A percentile compares a stretch with the other conserved stretches of the same genome.
phyloP scores from a whole-genome alignment of 2,113 vertebrate species.

The Periophthalmus modestus region DNA sequence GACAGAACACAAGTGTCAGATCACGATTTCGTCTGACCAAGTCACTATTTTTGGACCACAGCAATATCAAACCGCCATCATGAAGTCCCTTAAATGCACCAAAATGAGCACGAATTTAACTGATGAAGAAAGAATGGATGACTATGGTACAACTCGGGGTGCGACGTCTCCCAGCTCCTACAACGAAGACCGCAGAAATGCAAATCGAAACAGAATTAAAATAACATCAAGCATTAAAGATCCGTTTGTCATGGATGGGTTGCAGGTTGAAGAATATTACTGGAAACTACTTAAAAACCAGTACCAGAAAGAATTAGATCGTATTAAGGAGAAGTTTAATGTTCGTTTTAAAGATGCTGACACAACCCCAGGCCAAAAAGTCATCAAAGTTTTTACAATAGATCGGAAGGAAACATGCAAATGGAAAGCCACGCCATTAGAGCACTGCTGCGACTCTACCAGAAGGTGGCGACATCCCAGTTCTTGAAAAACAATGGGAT shows the following conservation, averaged over 20 bases:
- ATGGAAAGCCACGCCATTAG: constrained; percentile 61
- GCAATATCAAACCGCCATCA: not conserved
- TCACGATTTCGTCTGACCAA: constrained; percentile 34
- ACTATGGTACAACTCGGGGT: too few relatives aligned
- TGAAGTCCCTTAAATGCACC: not conserved
- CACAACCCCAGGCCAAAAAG: not conserved
- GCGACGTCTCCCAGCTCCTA: not conserved
- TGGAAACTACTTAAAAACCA: constrained; percentile 38
- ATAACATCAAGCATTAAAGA: constrained; percentile 44
- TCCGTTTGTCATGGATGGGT: not conserved
- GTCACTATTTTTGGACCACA: constrained; percentile 33
- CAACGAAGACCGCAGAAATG: not conserved
- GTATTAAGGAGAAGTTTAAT: constrained; percentile 52
- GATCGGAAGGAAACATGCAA: not conserved
- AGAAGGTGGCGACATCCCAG: constrained; percentile 27
- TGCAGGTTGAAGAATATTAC: constrained; percentile 26
- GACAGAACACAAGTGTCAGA: constrained; percentile 25
- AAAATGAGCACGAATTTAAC: accelerated
- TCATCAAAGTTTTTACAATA: constrained; percentile 16
- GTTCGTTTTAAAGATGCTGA: constrained; percentile 33
- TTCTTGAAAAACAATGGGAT: accelerated
- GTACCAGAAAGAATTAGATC: accelerated
- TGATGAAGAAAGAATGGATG: not conserved
- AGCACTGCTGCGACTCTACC: constrained; percentile 63
- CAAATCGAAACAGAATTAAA: not conserved